Evolutionary conservation across 2,797 vertebrate genomes (phyloP), one percentile per base, ranked within the genome.

Genomic region (Loris lydekkerianus): DNA sequence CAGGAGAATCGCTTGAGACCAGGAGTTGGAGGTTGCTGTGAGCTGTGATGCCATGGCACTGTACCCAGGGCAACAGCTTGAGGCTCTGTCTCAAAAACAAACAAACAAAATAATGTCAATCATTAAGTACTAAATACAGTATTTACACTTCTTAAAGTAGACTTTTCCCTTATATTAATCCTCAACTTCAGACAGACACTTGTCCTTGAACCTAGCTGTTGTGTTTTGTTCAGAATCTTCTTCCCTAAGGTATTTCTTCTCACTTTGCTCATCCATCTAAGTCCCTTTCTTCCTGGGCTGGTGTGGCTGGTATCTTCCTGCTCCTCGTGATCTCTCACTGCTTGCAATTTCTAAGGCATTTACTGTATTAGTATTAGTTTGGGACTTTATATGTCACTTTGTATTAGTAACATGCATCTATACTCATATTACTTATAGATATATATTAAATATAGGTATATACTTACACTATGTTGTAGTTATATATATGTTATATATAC

Each of bases 111-210:
- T 34, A 77, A 46, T 82, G 43, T 93, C 73, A 89, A 0, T 85
- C 81, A 75, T 58, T 84, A 93, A 89, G 34, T 89, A 88, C 43
- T 90, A 87, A 94, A 65, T 20, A 63, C 80, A 86, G n/a, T 90
- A 80, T 40, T 60, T 85, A 94, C 77, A 63, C 31, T 80, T 95
- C 93, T 92, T 95, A 83, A 11, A 17, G 89, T 77, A 83, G 65
- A 34, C 27, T 87, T 85, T 94, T 60, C 27, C 34, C 4, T 2
- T 77, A 0, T 78, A 72, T 92, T 86, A 90, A 53, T 61, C 13
- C 49, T 94, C 73, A 46, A 3, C 37, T 81, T 85, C 65, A 82
- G 67, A 76, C 7, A 89, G 69, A 60, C 40, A n/a, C 49, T 18
- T 95, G 56, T n/a, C 37, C 4, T 40, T 53, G 37, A 80, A 63